A percentile compares a stretch with the other conserved stretches of the same genome.
phyloP scores from a whole-genome alignment of 2,888 invertebrate genomes.

The Pollenia griseotomentosa region DNA sequence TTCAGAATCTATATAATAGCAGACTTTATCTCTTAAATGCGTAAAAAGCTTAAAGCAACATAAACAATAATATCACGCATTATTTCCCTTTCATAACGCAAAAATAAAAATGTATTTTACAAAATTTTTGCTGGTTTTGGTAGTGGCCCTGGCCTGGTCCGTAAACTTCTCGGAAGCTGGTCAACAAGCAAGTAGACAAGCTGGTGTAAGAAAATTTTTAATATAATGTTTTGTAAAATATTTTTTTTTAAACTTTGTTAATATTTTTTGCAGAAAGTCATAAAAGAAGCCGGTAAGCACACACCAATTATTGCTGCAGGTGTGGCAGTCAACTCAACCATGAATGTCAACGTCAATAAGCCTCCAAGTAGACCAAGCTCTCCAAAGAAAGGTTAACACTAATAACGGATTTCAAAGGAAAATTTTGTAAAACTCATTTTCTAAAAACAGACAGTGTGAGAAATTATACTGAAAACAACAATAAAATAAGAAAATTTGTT shows the following conservation, averaged over 20 bases:
- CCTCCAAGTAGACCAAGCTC: background rate
- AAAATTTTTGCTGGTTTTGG: constrained; percentile 6
- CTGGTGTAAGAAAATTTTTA: background rate
- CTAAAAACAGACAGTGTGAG: too few relatives aligned
- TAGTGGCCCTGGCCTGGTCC: background rate
- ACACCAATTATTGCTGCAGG: background rate
- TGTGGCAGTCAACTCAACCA: constrained; percentile 12
- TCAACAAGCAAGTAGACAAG: background rate
- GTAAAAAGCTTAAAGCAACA: too few relatives aligned
- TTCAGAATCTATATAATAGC: too few relatives aligned
- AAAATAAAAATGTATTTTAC: constrained; percentile 33
- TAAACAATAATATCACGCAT: background rate
- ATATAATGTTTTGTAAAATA: background rate
- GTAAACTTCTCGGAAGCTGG: background rate
- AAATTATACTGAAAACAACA: too few relatives aligned
- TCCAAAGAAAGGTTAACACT: background rate
- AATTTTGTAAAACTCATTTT: too few relatives aligned
- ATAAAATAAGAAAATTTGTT: too few relatives aligned
- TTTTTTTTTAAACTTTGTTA: background rate
- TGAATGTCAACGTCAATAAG: constrained; percentile 26
- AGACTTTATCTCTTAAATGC: too few relatives aligned
- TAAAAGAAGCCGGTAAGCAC: background rate
- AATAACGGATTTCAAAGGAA: too few relatives aligned
- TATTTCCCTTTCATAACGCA: background rate
- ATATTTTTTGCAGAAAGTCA: constrained; percentile 1